A percentile compares a stretch with the other conserved stretches of the same genome.
Conservation (phyloP, 2,113 vertebrate species). For the Circaetus gallicus region DNA sequence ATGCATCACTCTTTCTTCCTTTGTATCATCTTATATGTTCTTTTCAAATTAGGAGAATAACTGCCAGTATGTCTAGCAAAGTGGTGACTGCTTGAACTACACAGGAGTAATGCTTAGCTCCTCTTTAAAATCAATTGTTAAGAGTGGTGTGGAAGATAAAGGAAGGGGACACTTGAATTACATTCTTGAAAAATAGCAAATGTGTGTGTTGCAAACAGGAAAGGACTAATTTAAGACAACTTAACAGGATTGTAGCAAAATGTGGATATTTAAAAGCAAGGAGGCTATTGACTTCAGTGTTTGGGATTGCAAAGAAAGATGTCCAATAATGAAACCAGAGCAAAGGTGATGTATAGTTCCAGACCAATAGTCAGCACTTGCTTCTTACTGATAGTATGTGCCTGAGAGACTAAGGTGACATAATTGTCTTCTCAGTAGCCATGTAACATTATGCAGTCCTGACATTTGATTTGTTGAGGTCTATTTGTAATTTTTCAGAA, state of each 20-base stretch:
- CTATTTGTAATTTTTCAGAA: background rate
- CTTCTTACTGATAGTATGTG: background rate
- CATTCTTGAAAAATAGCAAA: background rate
- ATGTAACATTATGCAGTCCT: background rate
- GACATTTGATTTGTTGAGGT: background rate
- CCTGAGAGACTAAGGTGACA: background rate
- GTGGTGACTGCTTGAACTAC: background rate
- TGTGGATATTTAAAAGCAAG: background rate
- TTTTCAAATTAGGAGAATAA: background rate
- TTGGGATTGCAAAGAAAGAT: background rate
- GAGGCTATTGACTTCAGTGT: background rate
- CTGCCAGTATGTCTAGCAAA: background rate
- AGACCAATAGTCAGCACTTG: fast-evolving
- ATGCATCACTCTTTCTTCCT: background rate
- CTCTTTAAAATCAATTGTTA: background rate
- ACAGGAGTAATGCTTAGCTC: background rate
- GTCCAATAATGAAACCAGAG: background rate
- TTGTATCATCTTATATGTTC: background rate
- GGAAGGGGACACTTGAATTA: background rate
- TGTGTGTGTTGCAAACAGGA: background rate
- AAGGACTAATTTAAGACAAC: background rate
- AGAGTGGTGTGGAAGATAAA: background rate
- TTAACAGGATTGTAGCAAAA: background rate
- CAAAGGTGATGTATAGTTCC: background rate
- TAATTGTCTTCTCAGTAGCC: background rate